Evolutionary conservation across 2,888 invertebrate species (phyloP), one percentile per base, ranked within the genome.

Genomic region (Melangyna quadrimaculata): DNA sequence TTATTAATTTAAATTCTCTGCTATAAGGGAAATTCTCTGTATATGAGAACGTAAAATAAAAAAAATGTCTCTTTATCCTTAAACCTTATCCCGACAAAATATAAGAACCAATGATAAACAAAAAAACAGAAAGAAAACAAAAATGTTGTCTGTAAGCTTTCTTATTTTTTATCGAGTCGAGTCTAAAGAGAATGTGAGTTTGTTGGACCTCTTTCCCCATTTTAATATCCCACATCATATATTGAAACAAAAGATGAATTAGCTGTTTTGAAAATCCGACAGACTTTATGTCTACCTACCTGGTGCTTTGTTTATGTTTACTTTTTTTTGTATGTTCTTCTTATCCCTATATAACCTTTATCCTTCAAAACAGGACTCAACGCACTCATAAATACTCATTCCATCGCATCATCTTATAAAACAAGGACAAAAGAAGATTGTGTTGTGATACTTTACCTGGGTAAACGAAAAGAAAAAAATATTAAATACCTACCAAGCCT

Each of bases 231-330:
- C 22, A 35, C 51, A n/a, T n/a, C n/a, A n/a, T n/a, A n/a, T n/a
- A 12, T n/a, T 78, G 48, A 59, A 83, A 82, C 82, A 63, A 78
- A 83, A 78, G 78, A 83, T 83, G 70, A 79, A 83, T 79, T 79
- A 70, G 83, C 27, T 79, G 57, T 48, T 70, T 37, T 69, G 55
- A 71, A 78, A 73, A 57, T 61, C 69, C 53, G 78, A 78, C 69
- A 82, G 78, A 53, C 48, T 55, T 43, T 37, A 12, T 14, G n/a
- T 27, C n/a, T n/a, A n/a, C n/a, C n/a, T 35, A 65, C 40, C 35
- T 35, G 37, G 7, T n/a, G n/a, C n/a, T n/a, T 10, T 22, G 22
- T 48, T 35, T 51, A 8, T 51, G 24, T 51, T 24, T 27, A 51
- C 14, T 22, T 22, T 24, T 48, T 3, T 48, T 1, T 24, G 5